phyloP scores from a whole-genome alignment of 2,888 invertebrate species.

The Steinernema scapterisci region DNA sequence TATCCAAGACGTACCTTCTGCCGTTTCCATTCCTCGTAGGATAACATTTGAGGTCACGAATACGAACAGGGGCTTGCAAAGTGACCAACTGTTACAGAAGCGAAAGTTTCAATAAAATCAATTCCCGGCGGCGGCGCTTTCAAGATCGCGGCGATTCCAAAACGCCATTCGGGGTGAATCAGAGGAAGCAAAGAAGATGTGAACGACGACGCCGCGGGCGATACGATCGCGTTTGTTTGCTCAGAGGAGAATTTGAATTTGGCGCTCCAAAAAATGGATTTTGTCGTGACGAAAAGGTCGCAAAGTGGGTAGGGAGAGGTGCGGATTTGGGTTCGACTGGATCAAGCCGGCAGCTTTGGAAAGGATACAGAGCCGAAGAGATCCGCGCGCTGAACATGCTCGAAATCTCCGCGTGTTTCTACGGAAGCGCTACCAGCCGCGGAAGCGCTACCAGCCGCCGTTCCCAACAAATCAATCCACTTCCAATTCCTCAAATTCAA shows the following conservation, averaged over 20 bases:
- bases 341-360: neutral
- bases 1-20: neutral
- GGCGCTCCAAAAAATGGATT: neutral
- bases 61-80: neutral
- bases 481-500: no score
- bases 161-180: constrained; percentile 12
- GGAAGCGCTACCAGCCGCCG: no score
- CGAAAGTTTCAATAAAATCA: neutral
- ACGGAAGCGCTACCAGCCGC: no score
- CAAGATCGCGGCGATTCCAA: constrained; percentile 16
- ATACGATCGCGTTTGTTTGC: constrained; percentile 28
- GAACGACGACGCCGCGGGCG: constrained; percentile 18
- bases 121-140: neutral
- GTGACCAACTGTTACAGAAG: neutral
- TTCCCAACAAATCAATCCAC: no score
- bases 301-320: neutral
- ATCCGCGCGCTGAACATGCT: no score
- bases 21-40: constrained; percentile 25
- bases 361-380: no score
- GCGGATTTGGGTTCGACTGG: neutral
- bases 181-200: neutral
- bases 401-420: no score
- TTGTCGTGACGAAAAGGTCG: no score
- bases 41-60: neutral
- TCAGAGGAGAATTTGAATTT: constrained; percentile 13